Conservation (phyloP, 2,888 invertebrate genomes). For the Eretmocerus hayati region DNA sequence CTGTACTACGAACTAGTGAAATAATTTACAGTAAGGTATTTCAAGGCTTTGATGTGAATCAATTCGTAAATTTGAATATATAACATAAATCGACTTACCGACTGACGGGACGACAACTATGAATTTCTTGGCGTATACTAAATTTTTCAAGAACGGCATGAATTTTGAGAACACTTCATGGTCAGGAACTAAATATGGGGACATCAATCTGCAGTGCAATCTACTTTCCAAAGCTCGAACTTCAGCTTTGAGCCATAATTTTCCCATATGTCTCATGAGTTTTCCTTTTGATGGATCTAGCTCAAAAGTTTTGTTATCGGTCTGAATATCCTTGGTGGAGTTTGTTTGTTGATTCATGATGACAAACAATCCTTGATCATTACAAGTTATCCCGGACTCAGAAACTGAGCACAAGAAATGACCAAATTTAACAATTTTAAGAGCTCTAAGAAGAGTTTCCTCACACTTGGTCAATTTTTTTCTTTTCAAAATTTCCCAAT, state of each 20-base stretch:
- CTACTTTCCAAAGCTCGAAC: constrained; percentile 77
- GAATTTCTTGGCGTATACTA: constrained; percentile 76
- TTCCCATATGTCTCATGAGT: constrained; percentile 78
- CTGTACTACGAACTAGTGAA: too few species aligned
- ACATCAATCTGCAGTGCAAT: constrained; percentile 56
- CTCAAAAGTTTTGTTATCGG: constrained; percentile 27
- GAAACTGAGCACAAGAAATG: constrained; percentile 56
- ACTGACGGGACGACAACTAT: constrained; percentile 81
- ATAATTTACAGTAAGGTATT: too few species aligned
- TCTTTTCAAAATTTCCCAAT: constrained; percentile 61
- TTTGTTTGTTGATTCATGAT: constrained; percentile 23
- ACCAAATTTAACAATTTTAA: constrained; percentile 76
- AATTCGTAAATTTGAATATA: too few species aligned
- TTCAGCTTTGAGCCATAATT: constrained; percentile 81
- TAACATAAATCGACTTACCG: too few species aligned
- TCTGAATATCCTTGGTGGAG: constrained; percentile 14
- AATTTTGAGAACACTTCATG: constrained; percentile 72
- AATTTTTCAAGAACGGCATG: constrained; percentile 70
- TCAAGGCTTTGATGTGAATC: too few species aligned
- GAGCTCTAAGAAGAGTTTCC: constrained; percentile 67
- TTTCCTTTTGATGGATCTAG: constrained; percentile 48
- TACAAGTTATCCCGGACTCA: constrained; percentile 62
- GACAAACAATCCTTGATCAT: constrained; percentile 47
- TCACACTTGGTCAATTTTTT: constrained; percentile 56
- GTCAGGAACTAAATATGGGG: constrained; percentile 85